Percentiles rank a stretch among this genome's conserved stretches.
Conservation (phyloP, 2,888 invertebrate species). For the Apotomis turbidana region DNA sequence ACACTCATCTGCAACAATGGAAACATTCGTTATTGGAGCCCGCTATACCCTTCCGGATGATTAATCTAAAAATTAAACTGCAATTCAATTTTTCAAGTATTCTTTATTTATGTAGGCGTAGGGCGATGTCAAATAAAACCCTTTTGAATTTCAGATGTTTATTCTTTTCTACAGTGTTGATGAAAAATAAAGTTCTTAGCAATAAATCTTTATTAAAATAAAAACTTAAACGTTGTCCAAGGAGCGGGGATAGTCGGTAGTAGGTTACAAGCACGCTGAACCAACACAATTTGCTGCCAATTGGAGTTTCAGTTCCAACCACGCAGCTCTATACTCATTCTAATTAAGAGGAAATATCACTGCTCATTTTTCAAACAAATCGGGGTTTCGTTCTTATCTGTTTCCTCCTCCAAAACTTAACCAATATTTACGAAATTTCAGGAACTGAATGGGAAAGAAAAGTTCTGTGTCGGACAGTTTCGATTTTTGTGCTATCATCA, state of each 20-base stretch:
- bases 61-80: conserved; percentile 69
- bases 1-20: conserved; percentile 77
- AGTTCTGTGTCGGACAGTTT: too few species aligned
- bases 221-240: conserved; percentile 31
- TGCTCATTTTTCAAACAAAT: too few species aligned
- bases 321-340: background rate
- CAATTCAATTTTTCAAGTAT: conserved; percentile 70
- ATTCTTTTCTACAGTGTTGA: conserved; percentile 61
- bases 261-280: conserved; percentile 26
- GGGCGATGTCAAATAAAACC: conserved; percentile 80
- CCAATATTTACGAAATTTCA: too few species aligned
- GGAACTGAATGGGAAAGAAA: too few species aligned
- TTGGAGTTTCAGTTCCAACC: background rate
- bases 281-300: conserved; percentile 29
- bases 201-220: conserved; percentile 36
- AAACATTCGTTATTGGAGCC: conserved; percentile 57
- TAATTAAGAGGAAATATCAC: too few species aligned
- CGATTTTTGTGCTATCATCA: too few species aligned
- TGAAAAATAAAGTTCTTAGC: conserved; percentile 34
- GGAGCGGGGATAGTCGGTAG: conserved; percentile 20
- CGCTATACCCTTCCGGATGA: conserved; percentile 48
- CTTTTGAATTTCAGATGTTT: conserved; percentile 71
- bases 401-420: too few species aligned
- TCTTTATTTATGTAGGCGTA: conserved; percentile 76
- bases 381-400: too few species aligned